phyloP scores from a whole-genome alignment of 2,113 vertebrate genomes.

The Strix aluco region DNA sequence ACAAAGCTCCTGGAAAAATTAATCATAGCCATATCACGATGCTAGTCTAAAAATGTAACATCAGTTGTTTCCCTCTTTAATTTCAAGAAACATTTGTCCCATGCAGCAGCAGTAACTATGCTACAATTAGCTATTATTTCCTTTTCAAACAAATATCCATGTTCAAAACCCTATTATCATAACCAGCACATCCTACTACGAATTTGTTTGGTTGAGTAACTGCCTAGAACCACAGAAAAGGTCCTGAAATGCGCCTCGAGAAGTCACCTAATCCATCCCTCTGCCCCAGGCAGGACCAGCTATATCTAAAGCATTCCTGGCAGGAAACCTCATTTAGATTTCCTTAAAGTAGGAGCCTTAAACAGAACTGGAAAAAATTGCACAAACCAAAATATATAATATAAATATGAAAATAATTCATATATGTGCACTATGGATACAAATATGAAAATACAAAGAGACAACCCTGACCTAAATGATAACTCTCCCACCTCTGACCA shows the following conservation, averaged over 20 bases:
- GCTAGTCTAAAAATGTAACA: slow-evolving; percentile 35
- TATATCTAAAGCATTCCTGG: slow-evolving; percentile 25
- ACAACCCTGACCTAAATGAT: not conserved
- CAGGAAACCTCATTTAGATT: slow-evolving; percentile 7
- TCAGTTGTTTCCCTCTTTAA: slow-evolving; percentile 18
- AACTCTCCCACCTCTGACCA: not conserved
- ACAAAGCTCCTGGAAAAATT: slow-evolving; percentile 54
- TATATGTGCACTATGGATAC: not conserved
- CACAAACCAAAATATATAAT: not conserved
- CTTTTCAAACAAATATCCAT: not conserved
- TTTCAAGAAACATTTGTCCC: not conserved
- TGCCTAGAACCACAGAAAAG: not conserved
- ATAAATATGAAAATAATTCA: not conserved
- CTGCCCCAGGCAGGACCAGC: not conserved
- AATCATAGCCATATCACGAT: slow-evolving; percentile 10
- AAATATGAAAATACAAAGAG: not conserved
- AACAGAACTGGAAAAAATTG: not conserved
- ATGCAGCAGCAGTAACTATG: not conserved
- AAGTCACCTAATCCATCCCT: not conserved
- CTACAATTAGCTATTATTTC: slow-evolving; percentile 9
- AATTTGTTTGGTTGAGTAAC: not conserved
- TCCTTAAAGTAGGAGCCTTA: not conserved
- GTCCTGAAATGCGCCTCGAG: not conserved
- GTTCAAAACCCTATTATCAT: not conserved
- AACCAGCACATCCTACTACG: not conserved